These are phyloP conservation scores for Phoxinus phoxinus DNA, from an alignment of 2,113 vertebrate genomes.

Conservation along the genomic window DNA sequence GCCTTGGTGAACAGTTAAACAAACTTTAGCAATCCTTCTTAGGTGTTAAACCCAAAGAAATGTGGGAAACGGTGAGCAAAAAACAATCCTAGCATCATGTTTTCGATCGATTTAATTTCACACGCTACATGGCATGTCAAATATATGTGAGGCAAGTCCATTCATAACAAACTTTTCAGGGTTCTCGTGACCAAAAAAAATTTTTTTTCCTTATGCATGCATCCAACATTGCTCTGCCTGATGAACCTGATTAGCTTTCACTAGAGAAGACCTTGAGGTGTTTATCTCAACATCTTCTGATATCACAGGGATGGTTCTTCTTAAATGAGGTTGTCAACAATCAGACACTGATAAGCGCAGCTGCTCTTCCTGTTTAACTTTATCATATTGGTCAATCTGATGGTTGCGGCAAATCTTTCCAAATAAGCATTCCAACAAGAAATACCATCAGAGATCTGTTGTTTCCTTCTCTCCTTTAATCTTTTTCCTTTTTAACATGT, in stretches of 20 bases:
- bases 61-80: neutral
- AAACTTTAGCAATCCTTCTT: neutral
- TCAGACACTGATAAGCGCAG: slow-evolving; percentile 53
- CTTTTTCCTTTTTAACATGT: slow-evolving; percentile 7
- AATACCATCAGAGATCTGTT: slow-evolving; percentile 54
- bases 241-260: slow-evolving; percentile 5
- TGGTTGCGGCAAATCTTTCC: slow-evolving; percentile 35
- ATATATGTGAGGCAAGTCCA: neutral
- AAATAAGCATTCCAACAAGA: slow-evolving; percentile 31
- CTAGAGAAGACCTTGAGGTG: slow-evolving; percentile 17
- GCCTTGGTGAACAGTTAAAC: neutral
- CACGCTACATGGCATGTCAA: neutral
- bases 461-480: slow-evolving; percentile 21
- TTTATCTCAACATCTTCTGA: slow-evolving; percentile 44
- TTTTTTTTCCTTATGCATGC: neutral
- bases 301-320: slow-evolving; percentile 20
- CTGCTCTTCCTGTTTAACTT: slow-evolving; percentile 55
- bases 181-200: slow-evolving; percentile 5
- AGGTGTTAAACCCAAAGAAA: neutral
- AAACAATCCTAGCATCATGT: neutral
- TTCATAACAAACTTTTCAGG: neutral
- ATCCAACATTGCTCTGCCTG: neutral
- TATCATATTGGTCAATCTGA: slow-evolving; percentile 56
- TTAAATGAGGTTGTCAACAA: slow-evolving; percentile 40
- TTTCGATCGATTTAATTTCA: neutral